These are phyloP conservation scores for Carposina sasakii DNA, from an alignment of 1,140 invertebrate species.

Conservation along the genomic window DNA sequence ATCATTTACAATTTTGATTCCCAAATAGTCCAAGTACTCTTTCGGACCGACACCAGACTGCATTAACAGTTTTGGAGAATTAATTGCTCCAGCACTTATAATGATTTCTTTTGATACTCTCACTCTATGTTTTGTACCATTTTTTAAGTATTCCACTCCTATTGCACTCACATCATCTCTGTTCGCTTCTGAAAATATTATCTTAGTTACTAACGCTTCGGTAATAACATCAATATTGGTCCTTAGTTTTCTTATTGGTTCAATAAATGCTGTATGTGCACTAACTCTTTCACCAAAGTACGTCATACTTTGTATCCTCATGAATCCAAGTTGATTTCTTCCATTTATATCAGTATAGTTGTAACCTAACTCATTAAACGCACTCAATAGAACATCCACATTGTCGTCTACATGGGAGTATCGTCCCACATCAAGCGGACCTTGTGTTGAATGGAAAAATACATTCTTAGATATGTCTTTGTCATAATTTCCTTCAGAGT, in stretches of 20 bases:
- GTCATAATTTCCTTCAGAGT: conserved; percentile 69
- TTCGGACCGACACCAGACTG: conserved; percentile 66
- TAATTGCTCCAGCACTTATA: conserved; percentile 72
- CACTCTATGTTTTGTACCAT: conserved; percentile 45
- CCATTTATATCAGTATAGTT: conserved; percentile 67
- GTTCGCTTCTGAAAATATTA: conserved; percentile 37
- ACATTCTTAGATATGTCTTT: conserved; percentile 61
- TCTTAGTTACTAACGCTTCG: conserved; percentile 73
- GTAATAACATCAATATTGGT: conserved; percentile 81
- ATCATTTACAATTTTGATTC: conserved; percentile 72
- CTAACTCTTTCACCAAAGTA: conserved; percentile 68
- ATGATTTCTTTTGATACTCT: conserved; percentile 72
- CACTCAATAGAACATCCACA: conserved; percentile 63
- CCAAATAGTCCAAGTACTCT: conserved; percentile 65
- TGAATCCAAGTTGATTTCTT: conserved; percentile 70
- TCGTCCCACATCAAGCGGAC: conserved; percentile 56
- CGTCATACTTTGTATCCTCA: conserved; percentile 60
- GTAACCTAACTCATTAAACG: conserved; percentile 61
- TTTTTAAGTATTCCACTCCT: conserved; percentile 57
- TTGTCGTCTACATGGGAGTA: conserved; percentile 60
- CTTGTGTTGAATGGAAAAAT: conserved; percentile 57
- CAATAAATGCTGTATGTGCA: conserved; percentile 50
- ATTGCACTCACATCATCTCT: conserved; percentile 40
- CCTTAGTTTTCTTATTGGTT: conserved; percentile 62
- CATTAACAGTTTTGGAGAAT: conserved; percentile 73